These are phyloP conservation scores for Galleria mellonella DNA, from an alignment of 1,140 invertebrate species.

Conservation along the genomic window DNA sequence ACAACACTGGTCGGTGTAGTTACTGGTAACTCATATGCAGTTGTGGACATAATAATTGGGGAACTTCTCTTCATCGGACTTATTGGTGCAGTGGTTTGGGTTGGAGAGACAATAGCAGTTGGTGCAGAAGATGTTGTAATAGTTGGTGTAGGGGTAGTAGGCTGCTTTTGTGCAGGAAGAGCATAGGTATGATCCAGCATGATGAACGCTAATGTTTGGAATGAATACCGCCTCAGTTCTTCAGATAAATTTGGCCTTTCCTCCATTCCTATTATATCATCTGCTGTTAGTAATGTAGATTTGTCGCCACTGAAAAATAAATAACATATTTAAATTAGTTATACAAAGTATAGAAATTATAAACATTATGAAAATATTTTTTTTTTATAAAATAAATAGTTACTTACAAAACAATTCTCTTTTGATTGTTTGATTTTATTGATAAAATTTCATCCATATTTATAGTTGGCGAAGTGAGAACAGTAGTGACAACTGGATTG, in stretches of 20 bases:
- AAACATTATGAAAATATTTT: background rate
- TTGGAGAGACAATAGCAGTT: constrained; percentile 12
- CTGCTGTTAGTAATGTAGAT: constrained; percentile 55
- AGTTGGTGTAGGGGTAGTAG: constrained; percentile 15
- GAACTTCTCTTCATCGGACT: constrained; percentile 48
- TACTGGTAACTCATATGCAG: constrained; percentile 33
- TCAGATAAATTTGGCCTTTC: constrained; percentile 68
- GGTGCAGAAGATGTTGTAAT: constrained; percentile 17
- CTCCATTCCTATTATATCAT: constrained; percentile 68
- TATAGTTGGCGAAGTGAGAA: background rate
- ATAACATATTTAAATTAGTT: background rate
- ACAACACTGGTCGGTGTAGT: constrained; percentile 28
- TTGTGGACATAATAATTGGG: constrained; percentile 40
- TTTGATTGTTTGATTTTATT: constrained; percentile 45
- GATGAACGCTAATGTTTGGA: constrained; percentile 56
- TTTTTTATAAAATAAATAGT: constrained; percentile 3
- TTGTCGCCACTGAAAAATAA: constrained; percentile 69
- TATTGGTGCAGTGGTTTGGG: constrained; percentile 26
- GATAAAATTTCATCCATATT: constrained; percentile 9
- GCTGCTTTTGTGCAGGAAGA: constrained; percentile 48
- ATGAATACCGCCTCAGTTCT: constrained; percentile 56
- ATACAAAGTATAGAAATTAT: background rate
- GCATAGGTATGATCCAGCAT: constrained; percentile 73
- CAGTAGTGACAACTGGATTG: constrained; percentile 14
- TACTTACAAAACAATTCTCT: constrained; percentile 62